Base-by-base conservation (phyloP, 2,888 invertebrate species). In the Dasysyrphus albostriatus region DNA sequence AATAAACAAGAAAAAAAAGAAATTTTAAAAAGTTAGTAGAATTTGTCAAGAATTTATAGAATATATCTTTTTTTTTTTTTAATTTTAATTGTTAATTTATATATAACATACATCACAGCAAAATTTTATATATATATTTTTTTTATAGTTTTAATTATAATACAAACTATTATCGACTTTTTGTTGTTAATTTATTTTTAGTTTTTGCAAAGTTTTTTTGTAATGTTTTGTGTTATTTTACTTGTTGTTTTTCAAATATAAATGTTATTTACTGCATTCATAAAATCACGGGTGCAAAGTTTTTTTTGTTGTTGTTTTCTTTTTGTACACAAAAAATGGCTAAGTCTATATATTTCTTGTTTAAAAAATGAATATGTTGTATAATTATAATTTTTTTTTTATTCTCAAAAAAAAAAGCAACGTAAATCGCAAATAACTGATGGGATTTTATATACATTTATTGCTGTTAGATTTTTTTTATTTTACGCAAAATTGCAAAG, bases 71-170 rank as follows among this genome's bases (percentile, higher is more conserved):
- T 34, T 59, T 39, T 88, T 88, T 88, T 89, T 91, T 88, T 89
- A 12, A 24, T 89, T 90, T 89, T 88, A 89, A 89, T 89, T 91
- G 89, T 90, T 89, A 91, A 89, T 91, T 54, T 67, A 49, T 67
- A 67, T 91, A 91, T 91, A 92, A 92, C 92, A 91, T 92, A 92
- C 92, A 92, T 92, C 92, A 92, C 92, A 92, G 92, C 92, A 92
- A 91, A 91, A 92, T 89, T 92, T 91, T 91, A 90, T 91, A 90
- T 90, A 89, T 90, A 89, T 88, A 7, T 51, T 6, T 39, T 39
- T 39, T 42, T 42, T 39, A 49, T 49, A 19, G 29, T 85, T 74
- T 83, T 88, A 77, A 79, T 87, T 81, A 84, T 81, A 70, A 87
- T 88, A 88, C 81, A 89, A 88, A 87, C 88, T 88, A 88, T 90